Base-by-base conservation (phyloP, 2,888 invertebrate genomes). In the Plagiodera versicolora region DNA sequence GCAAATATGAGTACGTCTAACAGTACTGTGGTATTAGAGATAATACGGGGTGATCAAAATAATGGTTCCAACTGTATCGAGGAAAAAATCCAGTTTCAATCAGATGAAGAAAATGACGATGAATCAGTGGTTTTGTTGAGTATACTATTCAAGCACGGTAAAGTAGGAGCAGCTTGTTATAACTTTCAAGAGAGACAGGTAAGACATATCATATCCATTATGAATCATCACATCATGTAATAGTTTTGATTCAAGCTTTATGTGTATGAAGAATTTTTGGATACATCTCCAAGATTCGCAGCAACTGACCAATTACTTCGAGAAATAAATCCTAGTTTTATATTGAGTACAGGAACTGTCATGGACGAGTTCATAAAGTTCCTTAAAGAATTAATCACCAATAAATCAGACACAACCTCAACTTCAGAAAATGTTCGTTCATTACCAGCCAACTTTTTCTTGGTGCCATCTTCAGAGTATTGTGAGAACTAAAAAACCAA, bases 101-200 rank as follows among this genome's bases (percentile, higher is more conserved):
- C 16, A 20, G 44, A 53, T 24, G 44, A 53, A 17, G 62, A 63
- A 47, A 50, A 32, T 56, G 65, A 63, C 44, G 28, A 16, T 5
- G 62, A 65, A 20, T 39, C 65, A 30, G 58, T 35, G 85, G 81
- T 84, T 46, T 81, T 90, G 62, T 75, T 92, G 71, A 85, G 87
- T 60, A 80, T 88, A 1, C 83, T 87, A 69, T 90, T 87, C 83
- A 83, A 85, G 64, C 81, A 83, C 51, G 87, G 87, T 11, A 85
- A 84, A 73, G 76, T 92, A 54, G 91, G 91, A n/a, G 89, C 89
- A 16, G 89, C 91, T 0, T 88, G 85, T 77, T 92, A 88, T 79
- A 87, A 87, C 67, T 77, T 86, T 32, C 83, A 84, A 55, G 86
- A 87, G 1, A 86, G 86, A 66, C 86, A 88, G 80, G 87, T 87